phyloP scores from a whole-genome alignment of 1,140 invertebrate species.

The Bactericera cockerelli region DNA sequence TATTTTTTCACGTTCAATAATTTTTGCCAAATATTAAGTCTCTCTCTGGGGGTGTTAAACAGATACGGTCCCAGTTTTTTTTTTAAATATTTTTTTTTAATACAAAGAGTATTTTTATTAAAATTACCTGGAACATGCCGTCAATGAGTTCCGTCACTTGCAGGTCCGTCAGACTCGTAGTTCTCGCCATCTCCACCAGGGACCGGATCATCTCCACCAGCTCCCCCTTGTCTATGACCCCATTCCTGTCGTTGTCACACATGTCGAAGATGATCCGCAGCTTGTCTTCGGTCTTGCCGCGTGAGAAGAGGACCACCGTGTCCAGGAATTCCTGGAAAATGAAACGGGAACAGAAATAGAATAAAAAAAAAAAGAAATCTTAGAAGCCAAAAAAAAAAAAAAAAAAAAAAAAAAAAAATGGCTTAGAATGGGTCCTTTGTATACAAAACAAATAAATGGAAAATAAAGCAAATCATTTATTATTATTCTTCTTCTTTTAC shows the following conservation, averaged over 20 bases:
- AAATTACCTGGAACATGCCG: slow-evolving; percentile 79
- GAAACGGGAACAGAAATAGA: slow-evolving; percentile 19
- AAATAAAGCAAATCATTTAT: no score
- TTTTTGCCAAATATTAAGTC: no score
- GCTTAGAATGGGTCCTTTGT: background rate
- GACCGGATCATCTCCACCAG: slow-evolving; percentile 87
- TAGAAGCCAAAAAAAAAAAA: no score
- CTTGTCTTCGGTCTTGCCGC: slow-evolving; percentile 90
- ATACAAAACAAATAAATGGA: background rate
- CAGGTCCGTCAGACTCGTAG: slow-evolving; percentile 72
- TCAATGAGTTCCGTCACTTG: slow-evolving; percentile 85
- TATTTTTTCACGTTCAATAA: no score
- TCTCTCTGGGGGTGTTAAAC: no score
- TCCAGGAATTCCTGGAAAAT: slow-evolving; percentile 89
- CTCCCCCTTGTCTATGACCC: slow-evolving; percentile 87
- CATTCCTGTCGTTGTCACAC: slow-evolving; percentile 94
- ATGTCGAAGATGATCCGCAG: slow-evolving; percentile 94
- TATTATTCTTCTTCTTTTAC: no score
- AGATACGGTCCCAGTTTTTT: no score
- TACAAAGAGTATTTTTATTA: no score
- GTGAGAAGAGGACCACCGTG: slow-evolving; percentile 79
- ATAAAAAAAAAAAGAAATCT: background rate
- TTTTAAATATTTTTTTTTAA: no score
- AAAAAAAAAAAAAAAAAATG: background rate
- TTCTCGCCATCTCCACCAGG: slow-evolving; percentile 85